These are phyloP conservation scores for Alviniconcha strummeri DNA, from an alignment of 2,888 invertebrate species.

Conservation along the genomic window DNA sequence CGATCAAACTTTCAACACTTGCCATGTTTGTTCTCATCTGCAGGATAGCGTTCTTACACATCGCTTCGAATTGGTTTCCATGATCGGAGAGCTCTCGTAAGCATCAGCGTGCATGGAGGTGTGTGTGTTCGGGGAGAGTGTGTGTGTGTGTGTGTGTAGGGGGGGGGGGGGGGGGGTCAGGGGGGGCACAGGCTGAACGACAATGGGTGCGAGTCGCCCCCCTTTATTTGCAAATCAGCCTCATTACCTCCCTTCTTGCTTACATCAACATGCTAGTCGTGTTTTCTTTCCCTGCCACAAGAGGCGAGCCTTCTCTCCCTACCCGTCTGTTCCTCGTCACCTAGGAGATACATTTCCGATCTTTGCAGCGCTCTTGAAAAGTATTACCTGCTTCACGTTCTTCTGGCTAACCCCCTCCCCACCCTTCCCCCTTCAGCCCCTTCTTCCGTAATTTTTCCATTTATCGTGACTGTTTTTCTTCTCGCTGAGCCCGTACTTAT, in stretches of 20 bases:
- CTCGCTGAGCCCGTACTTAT: background rate
- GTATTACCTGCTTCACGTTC: no score
- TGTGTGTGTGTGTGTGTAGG: background rate
- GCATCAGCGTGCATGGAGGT: no score
- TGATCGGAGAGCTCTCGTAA: background rate
- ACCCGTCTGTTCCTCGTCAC: background rate
- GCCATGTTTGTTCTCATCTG: conserved; percentile 19
- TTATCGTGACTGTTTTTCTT: background rate
- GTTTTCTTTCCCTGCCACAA: conserved; percentile 16
- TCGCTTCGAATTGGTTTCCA: no score
- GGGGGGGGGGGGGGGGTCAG: background rate
- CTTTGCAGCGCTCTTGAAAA: background rate
- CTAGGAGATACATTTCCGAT: conserved; percentile 9
- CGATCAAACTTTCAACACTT: conserved; percentile 11
- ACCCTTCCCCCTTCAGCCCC: background rate
- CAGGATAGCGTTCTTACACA: background rate
- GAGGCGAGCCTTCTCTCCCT: background rate
- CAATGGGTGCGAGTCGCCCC: conserved; percentile 4
- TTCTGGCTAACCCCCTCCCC: background rate
- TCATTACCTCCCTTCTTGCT: conserved; percentile 13
- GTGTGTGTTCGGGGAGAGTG: no score
- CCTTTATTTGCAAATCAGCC: conserved; percentile 24
- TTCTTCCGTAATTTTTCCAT: background rate
- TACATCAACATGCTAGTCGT: conserved; percentile 13
- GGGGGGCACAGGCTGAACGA: background rate